Base-by-base conservation (phyloP, 1,140 invertebrate genomes). In the Bombus soroeensis region DNA sequence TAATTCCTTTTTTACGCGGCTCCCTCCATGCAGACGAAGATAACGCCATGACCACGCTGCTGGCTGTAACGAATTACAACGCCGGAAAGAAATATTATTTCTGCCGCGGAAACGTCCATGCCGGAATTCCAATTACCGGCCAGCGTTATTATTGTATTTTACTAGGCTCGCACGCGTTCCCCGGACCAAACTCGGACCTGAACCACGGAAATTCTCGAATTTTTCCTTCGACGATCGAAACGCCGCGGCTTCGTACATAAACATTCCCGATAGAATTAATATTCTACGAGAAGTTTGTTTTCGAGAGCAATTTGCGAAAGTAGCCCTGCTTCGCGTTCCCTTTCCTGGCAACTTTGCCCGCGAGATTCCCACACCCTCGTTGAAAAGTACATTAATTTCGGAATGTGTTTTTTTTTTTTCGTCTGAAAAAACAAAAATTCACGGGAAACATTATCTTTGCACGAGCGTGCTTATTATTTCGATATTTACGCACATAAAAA, bases 91-190 rank as follows among this genome's bases (percentile, higher is more conserved):
- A 84, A 84, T 84, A 79, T 84, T 84, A 84, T 79, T 84, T 84
- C 66, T 71, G 39, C 32, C 76, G 43, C 41, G 83, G 53, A 71
- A 79, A 79, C 76, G 83, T 79, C 59, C 83, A 57, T 57, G 32
- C 66, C 75, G 83, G 83, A 84, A 84, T 84, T 84, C 83, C 83
- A 84, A 84, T 84, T 84, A 84, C 83, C 83, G 76, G 59, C 43
- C 3, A 39, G 5, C 81, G 81, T 76, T 83, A 68, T 70, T 83
- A 83, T 70, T 77, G 25, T 62, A 41, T 64, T 62, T 83, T 47
- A 34, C 4, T 47, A 37, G 47, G 34, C 32, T 47, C 37, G 39
- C 25, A 32, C 41, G 28, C 41, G 70, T 81, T 72, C 28, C 47
- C 43, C 22, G 28, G 4, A 13, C n/a, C 39, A 43, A 73, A 73